Evolutionary conservation across 2,797 vertebrate species (phyloP).

Genomic region (Enteromius trimaculatus): DNA sequence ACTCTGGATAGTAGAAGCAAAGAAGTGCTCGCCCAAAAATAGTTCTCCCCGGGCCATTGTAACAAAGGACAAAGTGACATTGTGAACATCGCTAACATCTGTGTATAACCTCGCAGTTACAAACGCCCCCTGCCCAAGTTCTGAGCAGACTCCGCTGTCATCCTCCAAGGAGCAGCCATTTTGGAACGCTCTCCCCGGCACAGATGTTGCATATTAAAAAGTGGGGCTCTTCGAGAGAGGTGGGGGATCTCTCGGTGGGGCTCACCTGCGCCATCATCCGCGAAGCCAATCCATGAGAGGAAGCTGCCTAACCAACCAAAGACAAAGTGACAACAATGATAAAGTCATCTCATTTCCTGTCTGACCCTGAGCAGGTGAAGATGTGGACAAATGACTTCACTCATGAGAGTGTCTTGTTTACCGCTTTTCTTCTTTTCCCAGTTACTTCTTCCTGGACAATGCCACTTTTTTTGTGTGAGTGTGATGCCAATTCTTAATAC

Average conservation of each 20-base stretch:
- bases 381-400: slow-evolving; percentile 73
- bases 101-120: slow-evolving; percentile 82
- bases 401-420: slow-evolving; percentile 70
- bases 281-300: slow-evolving; percentile 81
- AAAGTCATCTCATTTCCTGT: slow-evolving; percentile 80
- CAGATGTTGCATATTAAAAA: slow-evolving; percentile 90
- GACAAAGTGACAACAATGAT: slow-evolving; percentile 86
- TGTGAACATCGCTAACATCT: slow-evolving; percentile 83
- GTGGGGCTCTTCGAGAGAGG: slow-evolving; percentile 78
- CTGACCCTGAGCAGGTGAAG: slow-evolving; percentile 71
- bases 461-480: neutral
- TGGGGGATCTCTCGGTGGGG: slow-evolving; percentile 75
- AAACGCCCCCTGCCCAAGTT: slow-evolving; percentile 80
- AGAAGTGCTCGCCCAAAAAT: slow-evolving; percentile 77
- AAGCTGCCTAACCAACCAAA: slow-evolving; percentile 82
- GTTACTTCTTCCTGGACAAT: slow-evolving; percentile 11
- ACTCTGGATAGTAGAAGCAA: slow-evolving; percentile 72
- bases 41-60: slow-evolving; percentile 76
- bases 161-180: slow-evolving; percentile 87
- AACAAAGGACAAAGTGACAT: slow-evolving; percentile 85
- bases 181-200: slow-evolving; percentile 83
- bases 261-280: slow-evolving; percentile 87
- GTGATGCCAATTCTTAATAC: neutral
- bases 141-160: slow-evolving; percentile 81
- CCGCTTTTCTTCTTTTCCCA: slow-evolving; percentile 50